These are phyloP conservation scores for Raja brachyura DNA, from an alignment of 2,113 vertebrate genomes.

Conservation along the genomic window DNA sequence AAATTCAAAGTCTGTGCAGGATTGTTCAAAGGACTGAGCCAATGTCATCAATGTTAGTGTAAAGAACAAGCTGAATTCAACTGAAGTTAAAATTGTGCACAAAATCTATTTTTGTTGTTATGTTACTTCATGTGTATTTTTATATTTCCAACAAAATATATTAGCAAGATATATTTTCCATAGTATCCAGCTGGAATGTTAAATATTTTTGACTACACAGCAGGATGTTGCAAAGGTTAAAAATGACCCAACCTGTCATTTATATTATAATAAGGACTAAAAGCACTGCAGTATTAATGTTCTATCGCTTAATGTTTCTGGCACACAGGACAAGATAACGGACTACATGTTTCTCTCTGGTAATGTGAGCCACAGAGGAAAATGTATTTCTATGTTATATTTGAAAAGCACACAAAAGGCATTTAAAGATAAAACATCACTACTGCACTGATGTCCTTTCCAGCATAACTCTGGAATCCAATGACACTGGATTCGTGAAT, in stretches of 20 bases:
- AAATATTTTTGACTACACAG: background rate
- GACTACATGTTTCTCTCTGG: background rate
- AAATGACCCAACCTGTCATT: background rate
- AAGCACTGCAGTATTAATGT: constrained; percentile 20
- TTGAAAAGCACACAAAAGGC: constrained; percentile 24
- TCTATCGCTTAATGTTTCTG: constrained; percentile 18
- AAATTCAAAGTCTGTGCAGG: background rate
- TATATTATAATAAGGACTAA: background rate
- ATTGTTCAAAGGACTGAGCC: background rate
- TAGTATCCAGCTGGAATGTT: background rate
- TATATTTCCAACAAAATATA: constrained; percentile 6
- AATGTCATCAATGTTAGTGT: background rate
- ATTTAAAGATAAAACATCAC: constrained; percentile 9
- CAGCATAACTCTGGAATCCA: constrained; percentile 1
- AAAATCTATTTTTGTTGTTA: constrained; percentile 9
- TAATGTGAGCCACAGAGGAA: background rate
- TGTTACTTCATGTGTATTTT: background rate
- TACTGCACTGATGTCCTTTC: constrained; percentile 16
- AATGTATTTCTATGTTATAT: background rate
- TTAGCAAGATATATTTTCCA: constrained; percentile 1
- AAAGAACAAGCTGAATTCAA: background rate
- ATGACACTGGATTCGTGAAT: background rate
- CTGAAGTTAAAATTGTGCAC: background rate
- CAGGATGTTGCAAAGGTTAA: background rate
- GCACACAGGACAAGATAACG: background rate